Base-by-base conservation (phyloP, 2,888 invertebrate genomes). In the Melangyna quadrimaculata region DNA sequence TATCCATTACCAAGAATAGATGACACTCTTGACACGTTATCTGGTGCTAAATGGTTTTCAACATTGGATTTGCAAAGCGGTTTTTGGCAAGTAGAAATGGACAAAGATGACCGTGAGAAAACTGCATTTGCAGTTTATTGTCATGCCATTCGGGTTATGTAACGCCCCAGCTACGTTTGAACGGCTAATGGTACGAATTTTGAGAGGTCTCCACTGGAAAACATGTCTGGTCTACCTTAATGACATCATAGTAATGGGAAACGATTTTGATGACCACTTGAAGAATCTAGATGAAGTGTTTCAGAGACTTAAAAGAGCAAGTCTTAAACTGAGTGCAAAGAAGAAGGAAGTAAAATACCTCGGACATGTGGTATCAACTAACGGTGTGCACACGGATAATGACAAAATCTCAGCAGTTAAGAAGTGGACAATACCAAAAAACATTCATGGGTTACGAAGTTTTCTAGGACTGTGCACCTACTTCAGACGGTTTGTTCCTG, bases 391-490 rank as follows among this genome's bases (percentile, higher is more conserved):
- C 29, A 29, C 29, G 29, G 29, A 29, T 29, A 7, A 29, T 29
- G 29, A 29, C 6, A 29, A 29, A 29, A 29, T 3, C 29, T 29
- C 29, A 29, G 32, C 59, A 9, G 48, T 32, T 0, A 43, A 19
- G n/a, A 51, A 63, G 17, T 75, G 70, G 74, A 63, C 55, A 43
- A 27, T 3, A 32, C 77, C 69, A 2, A 27, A 7, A 12, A 69
- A 77, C 24, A 14, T 77, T 29, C 69, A 77, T 59, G 77, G 59
- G 14, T 17, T 69, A 10, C 57, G 45, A 12, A 61, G 40, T 3
- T 72, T 81, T 48, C 24, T 81, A 12, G 75, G 75, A 19, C 51
- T 75, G 5, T 75, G 65, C 63, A 74, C 74, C 12, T 80, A 80
- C 24, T 77, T 61, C 45, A 22, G 69, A 40, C 32, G 77, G 6